Percentiles rank a stretch among this genome's conserved stretches.
phyloP scores from a whole-genome alignment of 2,113 vertebrate genomes.

The Epinephelus moara region DNA sequence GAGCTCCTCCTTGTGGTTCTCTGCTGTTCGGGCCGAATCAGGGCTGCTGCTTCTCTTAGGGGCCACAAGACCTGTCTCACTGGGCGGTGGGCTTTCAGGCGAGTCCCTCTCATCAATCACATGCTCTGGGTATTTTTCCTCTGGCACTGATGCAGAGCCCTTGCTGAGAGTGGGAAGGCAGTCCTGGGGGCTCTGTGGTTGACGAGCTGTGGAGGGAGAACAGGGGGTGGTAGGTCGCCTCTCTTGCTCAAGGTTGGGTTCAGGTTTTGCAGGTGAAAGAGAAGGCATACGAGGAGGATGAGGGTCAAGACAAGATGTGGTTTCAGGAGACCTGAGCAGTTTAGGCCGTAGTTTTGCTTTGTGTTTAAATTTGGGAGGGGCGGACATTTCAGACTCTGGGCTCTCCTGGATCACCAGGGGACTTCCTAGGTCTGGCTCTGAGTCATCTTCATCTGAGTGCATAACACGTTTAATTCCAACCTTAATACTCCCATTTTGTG shows the following conservation, averaged over 20 bases:
- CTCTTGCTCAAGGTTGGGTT: constrained; percentile 38
- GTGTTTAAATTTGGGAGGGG: constrained; percentile 75
- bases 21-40: constrained; percentile 12
- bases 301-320: constrained; percentile 18
- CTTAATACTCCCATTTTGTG: constrained; percentile 61
- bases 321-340: constrained; percentile 51
- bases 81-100: constrained; percentile 86
- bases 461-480: constrained; percentile 35
- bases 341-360: constrained; percentile 47
- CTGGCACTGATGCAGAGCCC: constrained; percentile 35
- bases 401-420: constrained; percentile 86
- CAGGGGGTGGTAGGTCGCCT: background rate
- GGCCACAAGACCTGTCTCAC: constrained; percentile 73
- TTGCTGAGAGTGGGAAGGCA: constrained; percentile 26
- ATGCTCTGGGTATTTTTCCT: constrained; percentile 82
- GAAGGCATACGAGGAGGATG: constrained; percentile 28
- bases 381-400: constrained; percentile 73
- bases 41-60: constrained; percentile 74
- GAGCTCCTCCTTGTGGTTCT: constrained; percentile 16
- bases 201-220: constrained; percentile 36
- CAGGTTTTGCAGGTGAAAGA: constrained; percentile 42
- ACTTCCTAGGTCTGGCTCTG: constrained; percentile 84
- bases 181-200: constrained; percentile 12
- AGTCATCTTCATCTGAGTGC: constrained; percentile 81
- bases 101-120: constrained; percentile 87